Conservation (phyloP, 2,888 invertebrate species). For the Reticulitermes lucifugus region DNA sequence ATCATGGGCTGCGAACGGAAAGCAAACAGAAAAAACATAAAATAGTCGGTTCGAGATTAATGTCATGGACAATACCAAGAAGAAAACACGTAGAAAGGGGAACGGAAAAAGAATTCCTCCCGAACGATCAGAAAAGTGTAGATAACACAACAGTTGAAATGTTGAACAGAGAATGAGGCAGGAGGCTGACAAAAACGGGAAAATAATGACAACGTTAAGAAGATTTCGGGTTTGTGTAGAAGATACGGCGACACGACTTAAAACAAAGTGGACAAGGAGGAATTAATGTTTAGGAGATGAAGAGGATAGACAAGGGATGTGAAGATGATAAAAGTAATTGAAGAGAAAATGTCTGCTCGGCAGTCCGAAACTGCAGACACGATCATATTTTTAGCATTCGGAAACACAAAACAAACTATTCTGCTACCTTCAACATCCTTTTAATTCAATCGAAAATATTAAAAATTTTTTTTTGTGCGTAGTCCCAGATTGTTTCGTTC, state of each 20-base stretch:
- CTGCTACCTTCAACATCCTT: no score
- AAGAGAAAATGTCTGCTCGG: not conserved
- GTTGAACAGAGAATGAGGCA: slow-evolving; percentile 11
- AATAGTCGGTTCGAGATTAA: slow-evolving; percentile 36
- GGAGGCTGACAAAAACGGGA: slow-evolving; percentile 18
- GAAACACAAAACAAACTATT: no score
- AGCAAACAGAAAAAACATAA: slow-evolving; percentile 20
- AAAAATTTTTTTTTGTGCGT: no score
- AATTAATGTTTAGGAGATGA: slow-evolving; percentile 49
- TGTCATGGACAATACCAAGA: slow-evolving; percentile 26
- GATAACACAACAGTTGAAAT: slow-evolving; percentile 39
- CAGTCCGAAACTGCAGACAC: no score
- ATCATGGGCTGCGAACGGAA: slow-evolving; percentile 25
- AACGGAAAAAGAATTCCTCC: slow-evolving; percentile 29
- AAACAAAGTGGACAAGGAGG: slow-evolving; percentile 53
- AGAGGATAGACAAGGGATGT: slow-evolving; percentile 34
- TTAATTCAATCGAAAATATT: no score
- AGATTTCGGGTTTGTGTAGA: slow-evolving; percentile 51
- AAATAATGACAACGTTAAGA: slow-evolving; percentile 50
- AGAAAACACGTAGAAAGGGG: slow-evolving; percentile 9
- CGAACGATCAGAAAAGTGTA: slow-evolving; percentile 34
- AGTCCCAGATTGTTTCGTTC: no score
- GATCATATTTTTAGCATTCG: no score
- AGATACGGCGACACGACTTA: slow-evolving; percentile 51
- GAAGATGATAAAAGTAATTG: slow-evolving; percentile 32